phyloP scores from a whole-genome alignment of 1,140 invertebrate genomes.

The Trichonephila clavipes region DNA sequence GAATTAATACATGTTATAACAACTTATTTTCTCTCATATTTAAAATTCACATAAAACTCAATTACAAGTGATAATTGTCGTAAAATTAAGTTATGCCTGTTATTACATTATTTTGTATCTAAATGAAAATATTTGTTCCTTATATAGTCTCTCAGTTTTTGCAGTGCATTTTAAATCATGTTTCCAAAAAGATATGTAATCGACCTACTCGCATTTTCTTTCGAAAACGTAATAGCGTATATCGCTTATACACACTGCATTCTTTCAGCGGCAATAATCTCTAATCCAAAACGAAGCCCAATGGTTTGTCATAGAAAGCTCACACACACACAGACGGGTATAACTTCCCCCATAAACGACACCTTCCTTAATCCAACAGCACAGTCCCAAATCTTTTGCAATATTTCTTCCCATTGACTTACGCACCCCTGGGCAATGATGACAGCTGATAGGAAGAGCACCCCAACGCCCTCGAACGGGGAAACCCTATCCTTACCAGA shows the following conservation, averaged over 20 bases:
- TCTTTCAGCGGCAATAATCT: background rate
- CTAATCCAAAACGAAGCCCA: conserved; percentile 38
- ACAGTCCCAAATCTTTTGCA: conserved; percentile 52
- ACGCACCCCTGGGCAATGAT: conserved; percentile 23
- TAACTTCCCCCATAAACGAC: conserved; percentile 13
- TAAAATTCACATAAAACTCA: no score
- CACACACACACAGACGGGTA: background rate
- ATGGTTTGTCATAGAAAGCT: conserved; percentile 54
- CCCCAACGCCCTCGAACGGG: background rate
- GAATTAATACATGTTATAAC: no score
- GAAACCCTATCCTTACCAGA: conserved; percentile 28
- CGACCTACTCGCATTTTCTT: no score
- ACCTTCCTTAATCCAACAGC: conserved; percentile 47
- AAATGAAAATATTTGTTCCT: no score
- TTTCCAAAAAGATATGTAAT: no score
- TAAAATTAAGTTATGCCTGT: no score
- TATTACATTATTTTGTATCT: no score
- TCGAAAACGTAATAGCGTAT: no score
- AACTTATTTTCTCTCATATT: no score
- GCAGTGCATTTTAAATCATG: no score
- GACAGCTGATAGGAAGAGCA: conserved; percentile 44
- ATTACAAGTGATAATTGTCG: no score
- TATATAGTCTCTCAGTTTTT: no score
- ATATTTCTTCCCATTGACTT: conserved; percentile 72
- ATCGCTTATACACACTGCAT: background rate